phyloP scores from a whole-genome alignment of 1,140 invertebrate species.

The Drosophila eugracilis region DNA sequence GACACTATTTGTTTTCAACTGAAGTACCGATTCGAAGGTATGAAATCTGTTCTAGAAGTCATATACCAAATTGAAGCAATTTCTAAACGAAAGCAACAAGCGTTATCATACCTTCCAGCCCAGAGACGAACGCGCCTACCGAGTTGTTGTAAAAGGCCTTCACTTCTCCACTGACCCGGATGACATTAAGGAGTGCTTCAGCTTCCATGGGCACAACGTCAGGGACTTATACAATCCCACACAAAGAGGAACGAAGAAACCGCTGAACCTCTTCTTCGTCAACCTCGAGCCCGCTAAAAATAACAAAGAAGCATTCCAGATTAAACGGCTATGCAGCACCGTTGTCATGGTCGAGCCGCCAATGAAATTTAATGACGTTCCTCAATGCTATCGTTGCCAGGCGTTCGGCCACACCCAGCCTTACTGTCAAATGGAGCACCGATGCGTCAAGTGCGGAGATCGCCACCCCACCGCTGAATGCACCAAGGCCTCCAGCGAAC shows the following conservation, averaged over 20 bases:
- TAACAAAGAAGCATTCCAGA: not conserved
- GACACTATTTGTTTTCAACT: not conserved
- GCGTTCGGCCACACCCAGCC: too few relatives aligned
- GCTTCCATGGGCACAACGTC: not conserved
- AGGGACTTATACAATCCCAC: constrained; percentile 1
- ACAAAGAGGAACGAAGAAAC: not conserved
- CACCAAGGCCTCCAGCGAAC: too few relatives aligned
- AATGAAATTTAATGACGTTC: not conserved
- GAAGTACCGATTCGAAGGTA: not conserved
- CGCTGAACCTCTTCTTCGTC: constrained; percentile 4
- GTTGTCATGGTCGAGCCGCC: not conserved
- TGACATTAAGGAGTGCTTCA: too few relatives aligned
- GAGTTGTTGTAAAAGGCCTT: too few relatives aligned
- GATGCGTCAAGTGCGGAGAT: too few relatives aligned
- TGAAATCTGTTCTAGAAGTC: constrained; percentile 1
- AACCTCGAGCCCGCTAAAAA: constrained; percentile 3
- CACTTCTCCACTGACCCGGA: too few relatives aligned
- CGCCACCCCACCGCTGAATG: too few relatives aligned
- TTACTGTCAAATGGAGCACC: too few relatives aligned
- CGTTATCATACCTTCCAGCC: too few relatives aligned
- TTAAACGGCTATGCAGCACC: not conserved
- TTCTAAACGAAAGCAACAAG: too few relatives aligned
- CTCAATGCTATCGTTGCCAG: not conserved
- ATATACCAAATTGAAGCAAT: too few relatives aligned
- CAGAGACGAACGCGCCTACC: too few relatives aligned